phyloP scores from a whole-genome alignment of 2,888 invertebrate species.

The Eristalinus aeneus region DNA sequence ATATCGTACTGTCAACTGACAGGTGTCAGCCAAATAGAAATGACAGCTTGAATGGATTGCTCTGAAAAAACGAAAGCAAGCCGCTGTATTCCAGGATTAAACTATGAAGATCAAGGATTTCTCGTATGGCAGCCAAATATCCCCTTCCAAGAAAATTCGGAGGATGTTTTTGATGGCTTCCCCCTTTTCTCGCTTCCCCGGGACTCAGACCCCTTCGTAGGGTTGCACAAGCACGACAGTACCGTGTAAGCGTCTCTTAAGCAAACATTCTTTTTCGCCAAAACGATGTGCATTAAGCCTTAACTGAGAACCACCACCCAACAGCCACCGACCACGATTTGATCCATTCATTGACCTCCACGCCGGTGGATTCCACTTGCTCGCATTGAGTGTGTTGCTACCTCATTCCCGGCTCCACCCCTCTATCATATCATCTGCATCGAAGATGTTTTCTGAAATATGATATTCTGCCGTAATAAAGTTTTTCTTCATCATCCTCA shows the following conservation, averaged over 20 bases:
- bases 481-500: constrained; percentile 62
- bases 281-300: no score
- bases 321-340: constrained; percentile 28
- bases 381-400: background rate
- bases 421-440: constrained; percentile 38
- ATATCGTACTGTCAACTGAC: no score
- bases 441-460: constrained; percentile 64
- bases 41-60: no score
- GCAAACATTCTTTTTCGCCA: background rate
- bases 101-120: background rate
- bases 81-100: no score
- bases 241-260: background rate
- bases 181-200: no score
- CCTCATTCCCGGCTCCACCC: background rate
- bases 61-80: no score
- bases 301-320: constrained; percentile 23
- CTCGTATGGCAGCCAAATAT: background rate
- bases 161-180: no score
- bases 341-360: constrained; percentile 67
- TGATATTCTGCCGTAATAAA: constrained; percentile 68
- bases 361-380: constrained; percentile 60
- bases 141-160: no score
- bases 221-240: background rate
- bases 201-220: no score
- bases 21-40: no score